Evolutionary conservation across 2,113 vertebrate species (phyloP).

Genomic region (Hydrolagus affinis): DNA sequence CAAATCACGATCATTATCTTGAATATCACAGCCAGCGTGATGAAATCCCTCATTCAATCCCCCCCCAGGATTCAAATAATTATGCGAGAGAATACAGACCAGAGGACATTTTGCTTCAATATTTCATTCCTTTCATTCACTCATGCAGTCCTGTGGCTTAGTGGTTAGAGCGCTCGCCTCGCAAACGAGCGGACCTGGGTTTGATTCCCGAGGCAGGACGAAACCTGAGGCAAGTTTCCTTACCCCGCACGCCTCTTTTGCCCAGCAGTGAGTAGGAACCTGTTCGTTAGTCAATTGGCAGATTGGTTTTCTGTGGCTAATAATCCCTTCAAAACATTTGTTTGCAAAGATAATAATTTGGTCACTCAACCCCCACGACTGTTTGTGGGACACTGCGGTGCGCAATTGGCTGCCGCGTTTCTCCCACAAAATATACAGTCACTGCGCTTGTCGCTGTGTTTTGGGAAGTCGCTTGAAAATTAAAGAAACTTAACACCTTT

Average conservation of each 20-base stretch:
- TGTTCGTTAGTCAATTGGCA: too few relatives aligned
- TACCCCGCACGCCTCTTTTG: neutral
- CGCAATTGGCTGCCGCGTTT: too few relatives aligned
- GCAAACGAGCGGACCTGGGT: neutral
- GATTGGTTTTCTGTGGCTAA: too few relatives aligned
- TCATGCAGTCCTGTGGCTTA: neutral
- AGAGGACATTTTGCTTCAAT: neutral
- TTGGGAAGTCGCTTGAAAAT: too few relatives aligned
- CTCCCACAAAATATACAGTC: too few relatives aligned
- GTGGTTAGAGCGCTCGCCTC: neutral
- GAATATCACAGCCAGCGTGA: neutral
- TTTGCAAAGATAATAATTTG: too few relatives aligned
- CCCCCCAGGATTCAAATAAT: neutral
- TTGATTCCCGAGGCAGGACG: neutral
- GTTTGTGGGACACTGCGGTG: too few relatives aligned
- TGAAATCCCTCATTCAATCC: neutral
- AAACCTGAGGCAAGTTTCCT: neutral
- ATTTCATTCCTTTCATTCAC: neutral
- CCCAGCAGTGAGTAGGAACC: too few relatives aligned
- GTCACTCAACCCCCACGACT: too few relatives aligned
- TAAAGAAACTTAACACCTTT: too few relatives aligned
- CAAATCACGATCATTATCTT: constrained; percentile 9
- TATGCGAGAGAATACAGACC: neutral
- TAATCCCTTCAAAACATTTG: too few relatives aligned
- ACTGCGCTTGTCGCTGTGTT: too few relatives aligned